phyloP scores from a whole-genome alignment of 2,888 invertebrate genomes.

The Caenorhabditis sp. region DNA sequence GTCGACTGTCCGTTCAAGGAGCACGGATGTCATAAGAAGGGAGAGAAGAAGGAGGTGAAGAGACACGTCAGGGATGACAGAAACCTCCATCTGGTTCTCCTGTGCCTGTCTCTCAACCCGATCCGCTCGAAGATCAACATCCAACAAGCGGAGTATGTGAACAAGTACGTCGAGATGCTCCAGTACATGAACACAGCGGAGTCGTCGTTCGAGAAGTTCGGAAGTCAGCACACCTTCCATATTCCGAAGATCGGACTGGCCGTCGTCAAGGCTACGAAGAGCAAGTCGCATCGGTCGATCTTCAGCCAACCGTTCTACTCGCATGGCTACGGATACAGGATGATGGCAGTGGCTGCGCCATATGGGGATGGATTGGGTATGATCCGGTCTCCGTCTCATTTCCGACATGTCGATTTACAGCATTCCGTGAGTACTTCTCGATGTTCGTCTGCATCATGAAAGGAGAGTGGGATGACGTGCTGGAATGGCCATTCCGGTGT shows the following conservation, averaged over 20 bases:
- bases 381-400: neutral
- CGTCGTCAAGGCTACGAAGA: slow-evolving; percentile 60
- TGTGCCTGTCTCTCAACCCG: slow-evolving; percentile 58
- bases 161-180: slow-evolving; percentile 51
- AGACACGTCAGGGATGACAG: slow-evolving; percentile 62
- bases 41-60: slow-evolving; percentile 53
- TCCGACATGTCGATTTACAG: slow-evolving; percentile 26
- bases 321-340: slow-evolving; percentile 61
- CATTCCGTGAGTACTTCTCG: slow-evolving; percentile 62
- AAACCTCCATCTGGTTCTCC: slow-evolving; percentile 55
- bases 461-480: slow-evolving; percentile 58
- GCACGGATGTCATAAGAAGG: slow-evolving; percentile 64
- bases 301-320: slow-evolving; percentile 62
- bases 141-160: slow-evolving; percentile 53
- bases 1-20: slow-evolving; percentile 60
- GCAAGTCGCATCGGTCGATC: slow-evolving; percentile 47
- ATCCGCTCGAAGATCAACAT: slow-evolving; percentile 45
- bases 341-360: slow-evolving; percentile 60
- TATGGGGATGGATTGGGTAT: slow-evolving; percentile 59
- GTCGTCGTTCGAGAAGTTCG: slow-evolving; percentile 54
- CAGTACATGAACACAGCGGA: slow-evolving; percentile 43
- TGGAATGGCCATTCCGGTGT: slow-evolving; percentile 63
- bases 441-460: slow-evolving; percentile 61
- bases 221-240: slow-evolving; percentile 56
- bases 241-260: slow-evolving; percentile 60